Conservation (phyloP, 2,888 invertebrate species). For the Oxycera nigricornis region DNA sequence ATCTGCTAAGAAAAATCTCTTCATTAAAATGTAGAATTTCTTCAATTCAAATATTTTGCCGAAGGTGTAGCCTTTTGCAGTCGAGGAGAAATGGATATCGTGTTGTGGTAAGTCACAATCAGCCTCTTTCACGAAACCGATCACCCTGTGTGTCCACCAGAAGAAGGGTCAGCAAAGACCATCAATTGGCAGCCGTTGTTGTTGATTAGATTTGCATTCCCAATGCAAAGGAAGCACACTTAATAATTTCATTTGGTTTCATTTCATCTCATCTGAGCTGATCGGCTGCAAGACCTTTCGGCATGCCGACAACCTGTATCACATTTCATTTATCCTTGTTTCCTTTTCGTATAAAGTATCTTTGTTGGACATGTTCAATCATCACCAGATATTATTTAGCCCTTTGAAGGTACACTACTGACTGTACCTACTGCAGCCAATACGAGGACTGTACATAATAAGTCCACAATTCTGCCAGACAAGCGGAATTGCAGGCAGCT, state of each 20-base stretch:
- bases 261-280: slow-evolving; percentile 5
- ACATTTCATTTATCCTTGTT: slow-evolving; percentile 39
- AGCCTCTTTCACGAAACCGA: not conserved
- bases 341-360: slow-evolving; percentile 35
- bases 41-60: slow-evolving; percentile 32
- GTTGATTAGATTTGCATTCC: slow-evolving; percentile 36
- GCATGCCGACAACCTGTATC: slow-evolving; percentile 10
- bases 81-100: slow-evolving; percentile 13
- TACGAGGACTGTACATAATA: not conserved
- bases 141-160: slow-evolving; percentile 3
- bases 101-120: slow-evolving; percentile 30
- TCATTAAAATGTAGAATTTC: slow-evolving; percentile 34
- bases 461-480: slow-evolving; percentile 16
- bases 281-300: not conserved
- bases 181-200: slow-evolving; percentile 21
- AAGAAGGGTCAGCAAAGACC: not conserved
- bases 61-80: not conserved
- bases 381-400: slow-evolving; percentile 31
- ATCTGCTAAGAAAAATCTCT: slow-evolving; percentile 28
- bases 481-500: slow-evolving; percentile 9
- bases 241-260: slow-evolving; percentile 37
- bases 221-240: slow-evolving; percentile 35
- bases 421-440: slow-evolving; percentile 2
- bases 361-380: slow-evolving; percentile 36
- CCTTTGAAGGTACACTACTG: slow-evolving; percentile 32